These are phyloP conservation scores for Drusus annulatus DNA, from an alignment of 1,140 invertebrate genomes.

Conservation along the genomic window DNA sequence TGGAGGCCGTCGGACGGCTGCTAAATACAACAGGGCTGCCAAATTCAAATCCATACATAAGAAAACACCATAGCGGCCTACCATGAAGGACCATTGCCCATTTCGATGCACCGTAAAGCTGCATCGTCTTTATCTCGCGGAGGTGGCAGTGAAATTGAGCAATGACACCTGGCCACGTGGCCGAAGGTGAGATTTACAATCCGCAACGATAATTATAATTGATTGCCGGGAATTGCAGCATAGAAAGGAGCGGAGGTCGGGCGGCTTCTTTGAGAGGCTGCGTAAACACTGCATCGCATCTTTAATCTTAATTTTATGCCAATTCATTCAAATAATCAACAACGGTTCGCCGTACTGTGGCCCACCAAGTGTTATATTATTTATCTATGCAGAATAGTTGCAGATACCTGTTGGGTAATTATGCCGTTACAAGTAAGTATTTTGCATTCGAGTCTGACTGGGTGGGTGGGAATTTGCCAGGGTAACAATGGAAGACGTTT, in stretches of 20 bases:
- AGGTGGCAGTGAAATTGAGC: not conserved
- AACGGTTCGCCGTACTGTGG: not conserved
- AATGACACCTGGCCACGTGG: conserved; percentile 24
- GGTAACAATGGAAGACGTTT: too few species aligned
- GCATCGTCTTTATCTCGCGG: not conserved
- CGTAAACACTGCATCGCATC: not conserved
- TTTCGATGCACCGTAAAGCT: not conserved
- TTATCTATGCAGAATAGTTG: not conserved
- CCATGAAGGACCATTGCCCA: too few species aligned
- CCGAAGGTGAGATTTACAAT: not conserved
- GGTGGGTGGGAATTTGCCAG: too few species aligned
- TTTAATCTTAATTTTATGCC: too few species aligned
- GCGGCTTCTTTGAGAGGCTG: conserved; percentile 6
- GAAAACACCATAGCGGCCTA: too few species aligned
- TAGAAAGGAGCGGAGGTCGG: conserved; percentile 15
- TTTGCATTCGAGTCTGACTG: too few species aligned
- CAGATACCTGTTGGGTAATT: too few species aligned
- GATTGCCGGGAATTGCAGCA: conserved; percentile 26
- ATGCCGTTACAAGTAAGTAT: too few species aligned
- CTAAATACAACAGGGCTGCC: too few species aligned
- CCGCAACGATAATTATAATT: not conserved
- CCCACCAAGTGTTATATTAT: not conserved
- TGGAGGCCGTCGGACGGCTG: too few species aligned
- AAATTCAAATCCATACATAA: too few species aligned
- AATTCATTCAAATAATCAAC: too few species aligned